Evolutionary conservation across 2,888 invertebrate genomes (phyloP).

Genomic region (Chirona hameri): DNA sequence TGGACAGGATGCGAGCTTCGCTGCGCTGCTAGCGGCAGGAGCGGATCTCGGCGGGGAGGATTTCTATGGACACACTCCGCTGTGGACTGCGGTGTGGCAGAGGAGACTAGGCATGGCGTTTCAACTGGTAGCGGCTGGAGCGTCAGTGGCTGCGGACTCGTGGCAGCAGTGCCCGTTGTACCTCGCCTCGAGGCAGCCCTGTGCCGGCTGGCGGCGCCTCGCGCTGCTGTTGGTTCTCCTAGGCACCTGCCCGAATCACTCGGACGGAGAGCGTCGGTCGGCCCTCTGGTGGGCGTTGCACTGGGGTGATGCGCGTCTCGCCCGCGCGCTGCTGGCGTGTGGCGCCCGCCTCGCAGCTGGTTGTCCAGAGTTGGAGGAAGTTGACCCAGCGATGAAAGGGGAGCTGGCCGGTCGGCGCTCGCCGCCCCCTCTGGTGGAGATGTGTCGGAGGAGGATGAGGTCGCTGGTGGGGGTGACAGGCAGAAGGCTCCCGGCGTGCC

Average conservation of each 20-base stretch:
- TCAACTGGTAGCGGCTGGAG: neutral
- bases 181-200: neutral
- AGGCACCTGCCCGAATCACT: neutral
- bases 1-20: neutral
- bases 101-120: neutral
- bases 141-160: neutral
- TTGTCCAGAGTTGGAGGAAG: neutral
- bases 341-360: neutral
- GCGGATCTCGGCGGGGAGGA: neutral
- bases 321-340: neutral
- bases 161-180: constrained; percentile 8
- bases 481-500: neutral
- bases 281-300: neutral
- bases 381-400: neutral
- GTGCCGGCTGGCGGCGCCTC: neutral
- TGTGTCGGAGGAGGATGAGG: neutral
- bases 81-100: neutral
- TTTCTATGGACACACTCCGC: neutral
- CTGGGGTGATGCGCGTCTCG: neutral
- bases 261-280: neutral
- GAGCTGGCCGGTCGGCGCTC: neutral
- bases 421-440: neutral
- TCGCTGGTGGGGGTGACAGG: neutral
- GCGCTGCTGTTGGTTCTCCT: neutral
- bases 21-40: neutral